Base-by-base conservation (phyloP, 2,113 vertebrate species). In the Kobus ellipsiprymnus region DNA sequence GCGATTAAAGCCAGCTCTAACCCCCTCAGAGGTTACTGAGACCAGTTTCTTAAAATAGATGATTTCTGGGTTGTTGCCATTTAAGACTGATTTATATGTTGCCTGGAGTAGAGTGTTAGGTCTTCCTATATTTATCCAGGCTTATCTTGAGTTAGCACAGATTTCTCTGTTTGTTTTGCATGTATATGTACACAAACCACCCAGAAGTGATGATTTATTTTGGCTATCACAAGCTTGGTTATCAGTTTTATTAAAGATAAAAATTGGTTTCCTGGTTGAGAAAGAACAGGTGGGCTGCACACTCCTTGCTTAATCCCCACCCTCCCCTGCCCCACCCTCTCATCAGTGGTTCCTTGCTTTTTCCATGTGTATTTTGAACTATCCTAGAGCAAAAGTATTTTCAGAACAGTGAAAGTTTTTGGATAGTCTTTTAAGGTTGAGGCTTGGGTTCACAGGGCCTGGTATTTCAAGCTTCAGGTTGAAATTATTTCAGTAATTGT, bases 151-250 rank as follows among this genome's bases (percentile, higher is more conserved):
- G 57, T 85, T 74, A 87, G 87, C 81, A 96, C 89, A 93, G 96
- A 93, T 90, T 97, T 89, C 55, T 97, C 91, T 97, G 95, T 98
- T 97, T 98, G 92, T 91, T 94, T 98, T 98, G 36, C 89, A 57
- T 54, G 2, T 27, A 5, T 80, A 5, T 89, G 62, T 83, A 91
- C 82, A 93, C 62, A 91, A 25, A 46, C 33, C 16, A 52, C 84
- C 74, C 92, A 78, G 57, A 21, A 27, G 52, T 67, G 54, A 30
- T 50, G 17, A 74, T 96, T 74, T 80, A 57, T 82, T 92, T 87
- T 80, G 86, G 92, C 57, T 50, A 11, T 93, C 44, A 93, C 14
- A 27, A 74, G 82, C 21, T 40, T 89, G 62, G 44, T 6, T 48
- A 36, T 91, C 71, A 91, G 46, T 93, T 94, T 95, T 82, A 60